Base-by-base conservation (phyloP, 2,888 invertebrate genomes). In the Geotrupes spiniger region DNA sequence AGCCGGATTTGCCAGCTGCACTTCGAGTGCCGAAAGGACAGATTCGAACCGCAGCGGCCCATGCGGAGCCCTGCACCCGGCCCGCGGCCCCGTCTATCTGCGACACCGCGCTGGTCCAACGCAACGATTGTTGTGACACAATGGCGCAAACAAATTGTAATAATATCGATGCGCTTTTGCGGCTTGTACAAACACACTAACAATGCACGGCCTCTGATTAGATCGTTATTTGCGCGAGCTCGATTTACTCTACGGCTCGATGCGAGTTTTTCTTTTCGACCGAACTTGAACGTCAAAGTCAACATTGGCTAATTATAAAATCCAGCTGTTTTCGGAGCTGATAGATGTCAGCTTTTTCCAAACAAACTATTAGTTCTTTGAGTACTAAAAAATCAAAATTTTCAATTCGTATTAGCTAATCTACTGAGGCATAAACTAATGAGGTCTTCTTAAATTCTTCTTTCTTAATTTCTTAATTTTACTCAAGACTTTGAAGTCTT, bases 141-240 rank as follows among this genome's bases (percentile, higher is more conserved):
- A 72, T 71, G 63, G 68, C 64, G 61, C 70, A 72, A 72, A 71
- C 72, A 72, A 66, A 72, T 73, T 72, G 73, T 73, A 72, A 73
- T 72, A 73, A 73, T 73, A 72, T 71, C 72, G 73, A 72, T 73
- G 73, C 63, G 70, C 73, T 69, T 73, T 73, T 71, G 68, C 68
- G 70, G 71, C 58, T 59, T 63, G 58, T 59, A 52, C 59, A 63
- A 63, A 61, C 60, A 63, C 40, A 46, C 46, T 46, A 46, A 50
- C 50, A 50, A 50, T 50, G 38, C 41, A 10, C 9, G 17, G 45
- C 16, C 38, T 40, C 46, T 50, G 50, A 50, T 50, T 50, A 50
- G 50, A 42, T 50, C 46, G 41, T 46, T 50, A 50, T 46, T 50
- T 45, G 50, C 6, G 21, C 21, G 21, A 21, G 4, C 6, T 45